phyloP scores from a whole-genome alignment of 1,140 invertebrate genomes.

The Pararge aegeria region DNA sequence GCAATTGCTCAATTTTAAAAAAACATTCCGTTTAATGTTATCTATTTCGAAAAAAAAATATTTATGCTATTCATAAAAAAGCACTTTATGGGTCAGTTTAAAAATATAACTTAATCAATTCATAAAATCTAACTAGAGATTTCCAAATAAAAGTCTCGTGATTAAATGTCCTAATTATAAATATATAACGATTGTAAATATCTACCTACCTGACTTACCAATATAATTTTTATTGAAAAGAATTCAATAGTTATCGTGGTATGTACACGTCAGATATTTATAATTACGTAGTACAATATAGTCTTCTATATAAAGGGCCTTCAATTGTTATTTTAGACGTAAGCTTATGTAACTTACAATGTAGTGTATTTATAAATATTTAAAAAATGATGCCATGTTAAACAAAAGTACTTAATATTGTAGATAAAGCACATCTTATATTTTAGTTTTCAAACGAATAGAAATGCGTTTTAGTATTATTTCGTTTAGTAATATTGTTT shows the following conservation, averaged over 20 bases:
- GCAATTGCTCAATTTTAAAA: conserved; percentile 2
- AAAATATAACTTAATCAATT: conserved; percentile 1
- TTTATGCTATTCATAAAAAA: background rate
- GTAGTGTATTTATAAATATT: conserved; percentile 40
- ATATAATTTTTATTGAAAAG: background rate
- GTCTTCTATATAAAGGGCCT: conserved; percentile 65
- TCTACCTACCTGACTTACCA: too few relatives aligned
- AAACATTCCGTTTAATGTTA: conserved; percentile 4
- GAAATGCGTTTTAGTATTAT: conserved; percentile 74
- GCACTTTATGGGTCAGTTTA: conserved; percentile 23
- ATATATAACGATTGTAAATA: too few relatives aligned
- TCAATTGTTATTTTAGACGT: conserved; percentile 52
- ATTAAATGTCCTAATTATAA: too few relatives aligned
- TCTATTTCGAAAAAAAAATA: background rate
- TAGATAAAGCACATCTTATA: conserved; percentile 32
- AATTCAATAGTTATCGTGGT: background rate
- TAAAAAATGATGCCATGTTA: conserved; percentile 62
- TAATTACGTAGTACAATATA: conserved; percentile 13
- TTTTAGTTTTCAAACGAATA: conserved; percentile 44
- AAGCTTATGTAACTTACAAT: conserved; percentile 23
- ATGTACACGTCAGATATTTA: too few relatives aligned
- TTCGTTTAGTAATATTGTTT: conserved; percentile 43
- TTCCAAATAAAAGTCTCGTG: too few relatives aligned
- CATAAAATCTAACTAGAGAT: background rate
- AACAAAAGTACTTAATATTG: conserved; percentile 30